Base-by-base conservation (phyloP, 2,888 invertebrate species). In the Alloplasta piceator region DNA sequence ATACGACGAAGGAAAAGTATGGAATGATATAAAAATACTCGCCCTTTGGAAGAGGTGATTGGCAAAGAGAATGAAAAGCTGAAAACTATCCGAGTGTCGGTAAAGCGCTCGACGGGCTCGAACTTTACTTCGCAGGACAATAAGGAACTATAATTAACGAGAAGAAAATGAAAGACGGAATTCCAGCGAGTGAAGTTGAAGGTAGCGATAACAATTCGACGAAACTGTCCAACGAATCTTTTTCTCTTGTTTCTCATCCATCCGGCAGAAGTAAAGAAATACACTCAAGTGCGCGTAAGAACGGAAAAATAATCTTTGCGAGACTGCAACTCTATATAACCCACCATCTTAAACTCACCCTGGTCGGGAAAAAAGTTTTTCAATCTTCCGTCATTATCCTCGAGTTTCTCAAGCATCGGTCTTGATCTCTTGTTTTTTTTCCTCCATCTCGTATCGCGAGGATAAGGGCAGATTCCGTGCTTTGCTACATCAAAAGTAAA, bases 311-410 rank as follows among this genome's bases (percentile, higher is more conserved):
- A 83, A 83, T 84, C 68, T 81, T 46, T 61, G 78, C 66, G 70
- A 74, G n/a, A 14, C 26, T n/a, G n/a, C 26, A 67, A 72, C 41
- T 63, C 61, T 39, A 10, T 12, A n/a, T n/a, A n/a, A n/a, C n/a
- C n/a, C n/a, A 43, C 41, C 14, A 67, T 36, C 41, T 46, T 26
- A 52, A 52, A 52, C 66, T 64, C 64, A 46, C 6, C 48, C 4
- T 26, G 39, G 61, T 63, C 80, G 71, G 67, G 48, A 80, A 36
- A 63, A 89, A 90, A 90, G 87, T 90, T 90, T 90, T 90, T 89
- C 87, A 90, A 90, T 90, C 88, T 89, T 85, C 84, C 86, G 85
- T 89, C 89, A 90, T 90, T 90, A 90, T 89, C 84, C 84, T 79
- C 82, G 81, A 86, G 86, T 61, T 75, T 81, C 74, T 72, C 56